Conservation (phyloP, 1,140 invertebrate genomes). For the Mactra quadrangularis region DNA sequence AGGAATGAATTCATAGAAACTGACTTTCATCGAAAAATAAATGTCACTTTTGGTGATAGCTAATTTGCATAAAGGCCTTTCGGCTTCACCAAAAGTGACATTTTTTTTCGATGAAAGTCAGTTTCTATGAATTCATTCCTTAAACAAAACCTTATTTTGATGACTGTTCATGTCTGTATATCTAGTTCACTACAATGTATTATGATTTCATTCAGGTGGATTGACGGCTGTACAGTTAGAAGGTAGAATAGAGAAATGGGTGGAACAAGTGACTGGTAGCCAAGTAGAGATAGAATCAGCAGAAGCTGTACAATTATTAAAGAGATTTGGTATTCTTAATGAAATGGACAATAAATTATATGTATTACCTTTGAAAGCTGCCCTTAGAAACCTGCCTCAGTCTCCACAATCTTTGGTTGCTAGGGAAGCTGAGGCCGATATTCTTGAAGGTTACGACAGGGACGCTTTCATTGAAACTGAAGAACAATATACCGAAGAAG, state of each 20-base stretch:
- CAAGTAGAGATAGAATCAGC: constrained; percentile 74
- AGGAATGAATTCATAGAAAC: too few species aligned
- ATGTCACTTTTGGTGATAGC: too few species aligned
- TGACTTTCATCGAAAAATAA: too few species aligned
- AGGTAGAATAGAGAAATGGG: constrained; percentile 75
- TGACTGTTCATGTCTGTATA: too few species aligned
- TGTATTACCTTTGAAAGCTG: constrained; percentile 75
- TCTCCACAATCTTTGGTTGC: constrained; percentile 72
- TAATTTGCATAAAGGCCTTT: too few species aligned
- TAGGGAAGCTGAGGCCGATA: constrained; percentile 69
- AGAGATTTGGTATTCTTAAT: constrained; percentile 75
- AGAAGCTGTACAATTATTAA: constrained; percentile 74
- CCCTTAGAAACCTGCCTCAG: constrained; percentile 76
- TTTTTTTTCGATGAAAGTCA: too few species aligned
- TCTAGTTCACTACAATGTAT: too few species aligned
- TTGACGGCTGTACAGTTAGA: constrained; percentile 72
- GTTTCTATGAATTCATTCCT: too few species aligned
- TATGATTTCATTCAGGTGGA: constrained; percentile 79
- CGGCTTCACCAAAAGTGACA: too few species aligned
- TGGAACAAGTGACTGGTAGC: constrained; percentile 70
- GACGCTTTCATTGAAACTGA: constrained; percentile 78
- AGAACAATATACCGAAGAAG: constrained; percentile 77
- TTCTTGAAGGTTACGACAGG: constrained; percentile 79
- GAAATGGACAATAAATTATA: constrained; percentile 70
- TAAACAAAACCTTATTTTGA: too few species aligned